phyloP scores from a whole-genome alignment of 1,140 invertebrate species.

The Drosophila jambulina region DNA sequence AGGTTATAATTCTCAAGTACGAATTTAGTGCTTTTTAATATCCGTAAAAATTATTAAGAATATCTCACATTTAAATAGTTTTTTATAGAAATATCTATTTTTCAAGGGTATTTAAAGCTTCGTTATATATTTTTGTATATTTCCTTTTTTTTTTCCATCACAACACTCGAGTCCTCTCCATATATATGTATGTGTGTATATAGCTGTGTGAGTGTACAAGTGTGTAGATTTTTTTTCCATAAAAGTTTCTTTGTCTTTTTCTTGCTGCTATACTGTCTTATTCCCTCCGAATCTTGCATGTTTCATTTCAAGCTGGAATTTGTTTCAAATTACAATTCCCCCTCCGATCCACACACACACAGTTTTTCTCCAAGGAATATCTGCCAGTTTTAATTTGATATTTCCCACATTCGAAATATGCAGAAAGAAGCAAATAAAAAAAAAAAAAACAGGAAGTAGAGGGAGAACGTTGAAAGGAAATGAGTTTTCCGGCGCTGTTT shows the following conservation, averaged over 20 bases:
- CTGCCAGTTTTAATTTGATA: constrained; percentile 66
- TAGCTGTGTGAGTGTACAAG: constrained; percentile 18
- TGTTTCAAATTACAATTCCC: constrained; percentile 62
- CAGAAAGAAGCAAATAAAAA: not conserved
- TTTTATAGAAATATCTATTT: not conserved
- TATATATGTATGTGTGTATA: constrained; percentile 12
- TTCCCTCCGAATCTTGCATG: constrained; percentile 52
- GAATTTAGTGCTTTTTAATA: not conserved
- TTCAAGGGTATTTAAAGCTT: constrained; percentile 7
- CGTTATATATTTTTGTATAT: constrained; percentile 21
- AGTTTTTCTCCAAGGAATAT: constrained; percentile 1
- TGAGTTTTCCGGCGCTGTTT: constrained; percentile 16
- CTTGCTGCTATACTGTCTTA: constrained; percentile 23
- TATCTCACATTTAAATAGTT: not conserved
- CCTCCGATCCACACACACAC: not conserved
- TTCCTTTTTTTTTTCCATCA: not conserved
- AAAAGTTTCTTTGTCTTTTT: constrained; percentile 60
- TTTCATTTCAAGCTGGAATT: constrained; percentile 63
- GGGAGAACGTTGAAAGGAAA: constrained; percentile 23
- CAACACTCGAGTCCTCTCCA: constrained; percentile 18
- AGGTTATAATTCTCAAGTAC: not conserved
- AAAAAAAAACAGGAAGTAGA: not conserved
- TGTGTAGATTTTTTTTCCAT: constrained; percentile 40
- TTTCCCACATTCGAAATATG: constrained; percentile 47
- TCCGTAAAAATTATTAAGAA: not conserved